phyloP scores from a whole-genome alignment of 2,888 invertebrate genomes.

The Lissonota sp. region DNA sequence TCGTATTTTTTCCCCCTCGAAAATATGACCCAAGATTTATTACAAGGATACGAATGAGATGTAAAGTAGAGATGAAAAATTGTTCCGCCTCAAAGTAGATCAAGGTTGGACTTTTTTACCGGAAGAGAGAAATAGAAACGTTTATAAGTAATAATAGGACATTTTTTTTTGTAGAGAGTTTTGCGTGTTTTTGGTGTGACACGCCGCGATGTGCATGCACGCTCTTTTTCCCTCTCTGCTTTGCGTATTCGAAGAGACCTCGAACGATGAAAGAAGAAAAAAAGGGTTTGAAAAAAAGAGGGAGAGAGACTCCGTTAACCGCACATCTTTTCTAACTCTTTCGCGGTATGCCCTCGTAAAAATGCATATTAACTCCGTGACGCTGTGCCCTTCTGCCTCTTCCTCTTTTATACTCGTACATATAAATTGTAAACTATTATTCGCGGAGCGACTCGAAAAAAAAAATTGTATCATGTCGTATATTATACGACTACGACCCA shows the following conservation, averaged over 20 bases:
- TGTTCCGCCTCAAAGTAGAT: constrained; percentile 45
- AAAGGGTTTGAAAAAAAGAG: background rate
- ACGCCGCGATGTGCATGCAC: background rate
- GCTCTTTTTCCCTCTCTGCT: background rate
- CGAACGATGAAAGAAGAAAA: background rate
- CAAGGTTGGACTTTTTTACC: constrained; percentile 47
- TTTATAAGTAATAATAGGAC: constrained; percentile 27
- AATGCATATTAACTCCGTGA: constrained; percentile 53
- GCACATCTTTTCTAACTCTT: background rate
- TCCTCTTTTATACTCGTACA: background rate
- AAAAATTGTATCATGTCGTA: constrained; percentile 5
- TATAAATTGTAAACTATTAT: constrained; percentile 5
- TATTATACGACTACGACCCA: too few relatives aligned
- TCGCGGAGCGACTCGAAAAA: background rate
- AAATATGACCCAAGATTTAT: constrained; percentile 1
- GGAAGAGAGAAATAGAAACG: constrained; percentile 16
- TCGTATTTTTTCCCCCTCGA: background rate
- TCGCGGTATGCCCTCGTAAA: constrained; percentile 47
- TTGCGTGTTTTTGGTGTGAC: constrained; percentile 30
- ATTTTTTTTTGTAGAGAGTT: constrained; percentile 30
- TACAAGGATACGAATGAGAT: background rate
- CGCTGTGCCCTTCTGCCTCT: constrained; percentile 25
- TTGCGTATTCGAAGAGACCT: constrained; percentile 25
- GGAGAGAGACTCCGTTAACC: constrained; percentile 7
- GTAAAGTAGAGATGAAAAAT: constrained; percentile 4